Evolutionary conservation across 1,140 invertebrate genomes (phyloP), one percentile per base, ranked within the genome.

Genomic region (Drosophila pachea): DNA sequence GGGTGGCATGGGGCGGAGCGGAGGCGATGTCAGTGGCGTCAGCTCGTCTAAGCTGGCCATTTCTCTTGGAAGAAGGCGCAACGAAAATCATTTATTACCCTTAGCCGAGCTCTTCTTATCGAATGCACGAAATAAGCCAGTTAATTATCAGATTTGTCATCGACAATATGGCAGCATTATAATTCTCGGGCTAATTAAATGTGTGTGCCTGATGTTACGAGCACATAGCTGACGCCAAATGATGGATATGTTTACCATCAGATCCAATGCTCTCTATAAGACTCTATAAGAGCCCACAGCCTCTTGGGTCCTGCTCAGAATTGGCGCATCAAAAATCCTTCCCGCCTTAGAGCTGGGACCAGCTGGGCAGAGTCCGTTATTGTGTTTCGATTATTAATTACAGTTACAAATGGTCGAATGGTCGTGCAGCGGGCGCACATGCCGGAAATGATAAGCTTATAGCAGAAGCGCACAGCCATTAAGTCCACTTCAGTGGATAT

Each of bases 111-210:
- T 14, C 71, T 63, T 72, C 52, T 63, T 62, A 36, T 59, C 63
- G 48, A 73, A 78, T 49, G 47, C 73, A 73, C 32, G 42, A 68
- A 83, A 66, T 84, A 74, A 84, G 73, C 74, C 68, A 60, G 81
- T 81, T 84, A 86, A 84, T 84, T 76, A 79, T 67, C 53, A 64
- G 50, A 86, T 84, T 86, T 76, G 72, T 86, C 76, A 86, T 74
- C 49, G 60, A 65, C 16, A 52, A 52, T 61, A 64, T 69, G 55
- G n/a, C 7, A 16, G 40, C 40, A 29, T 40, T 42, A 52, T 35
- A 22, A 43, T 5, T 48, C 62, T 49, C 11, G 31, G 36, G 49
- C 49, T 74, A 56, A 73, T 76, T 64, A 64, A 60, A 73, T 49
- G 42, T 49, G 38, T 48, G 55, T 48, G 55, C 45, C 59, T 40